Base-by-base conservation (phyloP, 2,113 vertebrate genomes). In the Brachyistius frenatus region DNA sequence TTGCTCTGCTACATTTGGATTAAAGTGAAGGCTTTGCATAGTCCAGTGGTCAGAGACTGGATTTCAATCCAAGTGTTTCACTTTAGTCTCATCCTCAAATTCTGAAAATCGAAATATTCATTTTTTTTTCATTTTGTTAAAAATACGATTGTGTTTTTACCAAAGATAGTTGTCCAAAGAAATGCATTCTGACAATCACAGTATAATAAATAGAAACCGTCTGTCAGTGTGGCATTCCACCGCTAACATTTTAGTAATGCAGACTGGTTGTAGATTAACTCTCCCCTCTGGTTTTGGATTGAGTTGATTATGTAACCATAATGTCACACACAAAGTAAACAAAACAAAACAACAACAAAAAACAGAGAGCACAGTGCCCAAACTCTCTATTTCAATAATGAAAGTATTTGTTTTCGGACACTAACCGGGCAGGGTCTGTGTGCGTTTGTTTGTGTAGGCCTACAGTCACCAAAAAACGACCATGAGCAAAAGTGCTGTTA, bases 401-500 rank as follows among this genome's bases (percentile, higher is more conserved):
- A 41, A 44, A 35, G 58, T 62, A 46, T 47, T 71, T 41, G 10
- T 50, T 32, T 61, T 35, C 32, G 37, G 37, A 14, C 10, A 32
- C 37, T 5, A 67, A 7, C 6, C 32, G 5, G 32, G 10, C 15
- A 11, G 31, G 2, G 13, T 41, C n/a, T 16, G 14, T 56, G 35
- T 53, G 10, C 15, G 13, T 33, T 32, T 75, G 76, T 83, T 65
- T 84, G 36, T 50, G 35, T 66, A 30, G 52, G 33, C n/a, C 41
- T 63, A 23, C 7, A 5, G 63, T 33, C 37, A 55, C 70, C 54
- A 73, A 64, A 37, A 44, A 55, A n/a, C 32, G 39, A 32, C n/a
- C 5, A 50, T 7, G 9, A 36, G 52, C 54, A 35, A 64, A 62
- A 23, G 41, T 30, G 44, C 39, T 39, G 36, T 31, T 15, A 7